Evolutionary conservation across 92 coral and sea anemone genomes (phyloP), one percentile per base, ranked within the genome.

Genomic region (Epizoanthus illoricatus): DNA sequence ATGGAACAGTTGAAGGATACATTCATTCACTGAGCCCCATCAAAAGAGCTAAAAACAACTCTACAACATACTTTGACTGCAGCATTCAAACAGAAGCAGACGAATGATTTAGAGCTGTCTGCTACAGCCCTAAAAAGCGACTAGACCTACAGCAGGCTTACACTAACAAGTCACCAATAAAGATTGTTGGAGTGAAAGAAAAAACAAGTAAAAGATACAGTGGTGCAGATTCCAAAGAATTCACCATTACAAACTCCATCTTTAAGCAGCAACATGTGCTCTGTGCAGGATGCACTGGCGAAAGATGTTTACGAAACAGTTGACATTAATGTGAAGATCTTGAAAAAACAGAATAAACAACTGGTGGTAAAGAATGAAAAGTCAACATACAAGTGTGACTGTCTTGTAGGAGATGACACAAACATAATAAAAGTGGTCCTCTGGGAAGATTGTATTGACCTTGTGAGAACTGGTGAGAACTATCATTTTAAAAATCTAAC

Each of bases 301-400:
- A 68, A 68, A 68, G 52, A 68, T 68, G 21, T 68, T 68, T 17
- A 36, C 73, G 49, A 73, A 73, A 73, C 6, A 73, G 0, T 49
- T 73, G 79, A 19, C 79, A 73, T 47, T 73, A 56, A 73, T n/a
- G 79, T 73, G 61, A 73, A 19, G 63, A 73, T 68, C 73, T 68
- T 68, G 54, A 68, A 68, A 68, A 68, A 40, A 47, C 52, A 68
- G 52, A 68, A 68, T 36, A 63, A 36, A 36, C 52, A 68, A 68
- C 73, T 17, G 73, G 47, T 36, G 52, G 19, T 68, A 68, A 68
- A 68, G 73, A 68, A 36, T 11, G 79, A 73, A 4, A 56, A 56
- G 79, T 49, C 42, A 33, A 74, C 24, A 68, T 69, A 66, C 47
- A 67, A 36, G 45, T 67, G 71, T 67, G 45, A 24, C 71, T 67